These are phyloP conservation scores for Zaprionus africanus DNA, from an alignment of 1,140 invertebrate genomes.

Conservation along the genomic window DNA sequence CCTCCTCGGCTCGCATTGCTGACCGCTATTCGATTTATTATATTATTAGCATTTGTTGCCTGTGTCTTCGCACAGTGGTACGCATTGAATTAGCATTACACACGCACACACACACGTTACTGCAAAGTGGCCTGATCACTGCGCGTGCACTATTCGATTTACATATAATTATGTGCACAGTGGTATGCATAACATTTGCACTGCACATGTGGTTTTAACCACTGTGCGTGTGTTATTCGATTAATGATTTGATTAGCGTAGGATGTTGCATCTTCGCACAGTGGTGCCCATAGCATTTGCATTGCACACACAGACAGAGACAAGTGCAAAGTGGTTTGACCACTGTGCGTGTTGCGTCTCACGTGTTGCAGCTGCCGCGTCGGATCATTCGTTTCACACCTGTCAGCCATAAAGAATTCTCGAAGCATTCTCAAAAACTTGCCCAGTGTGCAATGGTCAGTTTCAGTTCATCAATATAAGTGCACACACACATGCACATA, in stretches of 20 bases:
- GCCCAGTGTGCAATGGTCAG: slow-evolving; percentile 63
- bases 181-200: slow-evolving; percentile 33
- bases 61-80: slow-evolving; percentile 52
- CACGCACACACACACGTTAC: too few species aligned
- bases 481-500: slow-evolving; percentile 15
- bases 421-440: slow-evolving; percentile 51
- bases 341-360: slow-evolving; percentile 60
- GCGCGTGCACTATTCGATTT: too few species aligned
- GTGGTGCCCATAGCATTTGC: slow-evolving; percentile 42
- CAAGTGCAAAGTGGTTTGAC: slow-evolving; percentile 10
- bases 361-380: slow-evolving; percentile 57
- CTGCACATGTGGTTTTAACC: too few species aligned
- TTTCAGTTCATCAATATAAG: slow-evolving; percentile 57
- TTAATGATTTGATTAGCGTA: slow-evolving; percentile 82
- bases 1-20: slow-evolving; percentile 48
- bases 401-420: slow-evolving; percentile 72
- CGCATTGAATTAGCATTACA: not conserved
- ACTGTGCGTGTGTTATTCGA: slow-evolving; percentile 54
- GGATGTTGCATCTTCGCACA: slow-evolving; percentile 45
- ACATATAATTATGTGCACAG: slow-evolving; percentile 25
- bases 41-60: slow-evolving; percentile 75
- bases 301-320: not conserved
- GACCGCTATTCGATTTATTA: slow-evolving; percentile 79
- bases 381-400: slow-evolving; percentile 72
- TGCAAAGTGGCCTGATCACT: too few species aligned